Evolutionary conservation across 2,888 invertebrate genomes (phyloP).

Genomic region (Clunio marinus): DNA sequence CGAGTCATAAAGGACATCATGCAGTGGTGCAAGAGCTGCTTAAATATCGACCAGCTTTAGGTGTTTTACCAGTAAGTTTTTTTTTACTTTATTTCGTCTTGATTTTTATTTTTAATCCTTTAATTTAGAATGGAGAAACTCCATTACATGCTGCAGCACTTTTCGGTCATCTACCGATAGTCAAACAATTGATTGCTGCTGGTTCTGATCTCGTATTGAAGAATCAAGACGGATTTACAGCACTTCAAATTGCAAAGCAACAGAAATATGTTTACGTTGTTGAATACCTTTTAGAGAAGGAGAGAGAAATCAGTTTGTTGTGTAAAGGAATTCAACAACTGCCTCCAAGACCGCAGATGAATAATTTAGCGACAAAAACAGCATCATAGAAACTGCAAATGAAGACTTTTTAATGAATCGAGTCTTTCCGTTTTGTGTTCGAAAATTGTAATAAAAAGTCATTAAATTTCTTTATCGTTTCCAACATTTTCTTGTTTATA

Average conservation of each 20-base stretch:
- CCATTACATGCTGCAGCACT: conserved; percentile 87
- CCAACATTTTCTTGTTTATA: no score
- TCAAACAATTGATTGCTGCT: conserved; percentile 67
- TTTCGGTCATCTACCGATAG: conserved; percentile 78
- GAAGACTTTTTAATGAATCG: no score
- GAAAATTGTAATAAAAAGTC: no score
- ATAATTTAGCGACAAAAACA: background rate
- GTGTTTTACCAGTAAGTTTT: conserved; percentile 65
- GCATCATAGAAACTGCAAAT: no score
- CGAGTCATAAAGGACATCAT: conserved; percentile 88
- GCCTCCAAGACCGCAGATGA: background rate
- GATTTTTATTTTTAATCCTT: background rate
- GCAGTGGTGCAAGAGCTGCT: conserved; percentile 81
- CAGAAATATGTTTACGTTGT: conserved; percentile 50
- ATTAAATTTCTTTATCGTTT: no score
- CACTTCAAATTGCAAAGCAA: conserved; percentile 60
- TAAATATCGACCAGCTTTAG: conserved; percentile 75
- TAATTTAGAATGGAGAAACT: conserved; percentile 79
- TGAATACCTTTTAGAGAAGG: conserved; percentile 48
- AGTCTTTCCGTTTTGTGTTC: no score
- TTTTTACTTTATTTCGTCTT: no score
- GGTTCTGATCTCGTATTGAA: conserved; percentile 63
- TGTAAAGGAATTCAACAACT: conserved; percentile 29
- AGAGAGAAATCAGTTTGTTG: conserved; percentile 32
- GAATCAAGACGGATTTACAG: conserved; percentile 68